These are phyloP conservation scores for Sorex araneus DNA, from an alignment of 2,113 vertebrate species.

Conservation along the genomic window DNA sequence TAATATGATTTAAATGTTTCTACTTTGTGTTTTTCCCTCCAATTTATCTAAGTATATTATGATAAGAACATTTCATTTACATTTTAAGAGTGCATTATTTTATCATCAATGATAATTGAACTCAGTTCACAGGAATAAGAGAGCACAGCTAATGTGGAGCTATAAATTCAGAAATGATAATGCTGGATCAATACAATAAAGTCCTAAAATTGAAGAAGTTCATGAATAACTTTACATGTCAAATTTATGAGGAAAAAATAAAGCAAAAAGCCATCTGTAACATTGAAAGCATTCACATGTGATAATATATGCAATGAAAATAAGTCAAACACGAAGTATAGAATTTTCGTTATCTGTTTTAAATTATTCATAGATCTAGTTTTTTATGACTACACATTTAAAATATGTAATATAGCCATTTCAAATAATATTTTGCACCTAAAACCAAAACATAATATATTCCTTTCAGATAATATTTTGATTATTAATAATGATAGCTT, in stretches of 20 bases:
- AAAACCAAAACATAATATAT: background rate
- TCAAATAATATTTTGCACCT: background rate
- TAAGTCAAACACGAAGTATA: background rate
- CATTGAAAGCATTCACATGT: background rate
- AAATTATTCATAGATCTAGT: constrained; percentile 3
- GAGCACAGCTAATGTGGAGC: background rate
- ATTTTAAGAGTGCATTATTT: constrained; percentile 47
- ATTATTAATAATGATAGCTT: constrained; percentile 56
- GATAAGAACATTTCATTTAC: background rate
- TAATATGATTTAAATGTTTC: constrained; percentile 4
- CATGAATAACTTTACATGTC: constrained; percentile 1
- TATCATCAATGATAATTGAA: background rate
- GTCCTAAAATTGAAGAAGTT: constrained; percentile 40
- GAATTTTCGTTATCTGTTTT: constrained; percentile 59
- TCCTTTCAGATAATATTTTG: constrained; percentile 29
- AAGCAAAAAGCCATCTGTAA: background rate
- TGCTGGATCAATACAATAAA: background rate
- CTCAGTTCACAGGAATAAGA: background rate
- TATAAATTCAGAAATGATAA: constrained; percentile 32
- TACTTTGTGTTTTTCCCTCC: background rate
- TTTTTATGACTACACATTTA: constrained; percentile 16
- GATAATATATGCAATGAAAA: constrained; percentile 28
- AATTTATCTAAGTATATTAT: constrained; percentile 24
- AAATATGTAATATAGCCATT: background rate
- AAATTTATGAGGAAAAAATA: constrained; percentile 20